Conservation (phyloP, 2,797 vertebrate species). For the Phoebastria nigripes region DNA sequence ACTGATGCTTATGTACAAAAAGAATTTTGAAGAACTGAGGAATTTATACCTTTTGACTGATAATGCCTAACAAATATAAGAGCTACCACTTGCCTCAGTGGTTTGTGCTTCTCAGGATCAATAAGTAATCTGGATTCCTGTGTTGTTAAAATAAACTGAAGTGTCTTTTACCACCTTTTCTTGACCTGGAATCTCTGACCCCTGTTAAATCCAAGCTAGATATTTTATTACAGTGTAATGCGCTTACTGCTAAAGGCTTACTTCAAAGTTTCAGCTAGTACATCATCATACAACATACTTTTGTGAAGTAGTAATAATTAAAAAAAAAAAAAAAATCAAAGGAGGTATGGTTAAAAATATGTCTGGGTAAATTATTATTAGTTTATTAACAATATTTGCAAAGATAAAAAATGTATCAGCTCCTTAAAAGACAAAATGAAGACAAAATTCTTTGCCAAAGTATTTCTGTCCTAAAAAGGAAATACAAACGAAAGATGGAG, state of each 20-base stretch:
- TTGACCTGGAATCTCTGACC: not conserved
- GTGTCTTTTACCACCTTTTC: not conserved
- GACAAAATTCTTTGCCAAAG: not conserved
- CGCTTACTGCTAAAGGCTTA: not conserved
- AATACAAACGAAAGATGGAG: not conserved
- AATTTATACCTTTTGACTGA: not conserved
- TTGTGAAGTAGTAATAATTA: not conserved
- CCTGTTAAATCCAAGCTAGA: not conserved
- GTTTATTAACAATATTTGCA: not conserved
- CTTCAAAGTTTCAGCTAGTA: not conserved
- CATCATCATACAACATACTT: not conserved
- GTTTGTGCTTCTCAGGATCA: not conserved
- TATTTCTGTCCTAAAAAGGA: not conserved
- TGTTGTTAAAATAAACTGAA: not conserved
- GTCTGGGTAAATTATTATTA: not conserved
- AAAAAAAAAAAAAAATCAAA: not conserved
- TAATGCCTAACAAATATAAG: not conserved
- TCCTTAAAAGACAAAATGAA: not conserved
- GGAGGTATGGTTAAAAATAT: not conserved
- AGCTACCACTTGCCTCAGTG: not conserved
- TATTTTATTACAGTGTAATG: not conserved
- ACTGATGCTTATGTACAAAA: not conserved
- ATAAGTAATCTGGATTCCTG: not conserved
- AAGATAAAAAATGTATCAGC: not conserved
- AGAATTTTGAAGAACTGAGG: not conserved